Conservation (phyloP, 2,888 invertebrate genomes). For the Stegana nigrithorax region DNA sequence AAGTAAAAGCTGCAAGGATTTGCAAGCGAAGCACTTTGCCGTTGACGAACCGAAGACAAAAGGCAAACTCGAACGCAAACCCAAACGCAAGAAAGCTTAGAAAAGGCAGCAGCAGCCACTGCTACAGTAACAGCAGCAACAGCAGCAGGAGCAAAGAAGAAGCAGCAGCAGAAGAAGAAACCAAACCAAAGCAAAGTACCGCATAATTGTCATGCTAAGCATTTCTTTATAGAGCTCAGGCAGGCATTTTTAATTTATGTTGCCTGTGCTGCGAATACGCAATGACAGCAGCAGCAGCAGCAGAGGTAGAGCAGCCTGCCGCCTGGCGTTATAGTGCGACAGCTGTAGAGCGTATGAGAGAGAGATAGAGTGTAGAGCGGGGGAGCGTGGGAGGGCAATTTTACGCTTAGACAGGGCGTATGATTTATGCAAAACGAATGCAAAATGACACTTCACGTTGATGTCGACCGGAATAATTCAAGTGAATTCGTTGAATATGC, state of each 20-base stretch:
- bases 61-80: neutral
- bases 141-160: neutral
- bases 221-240: neutral
- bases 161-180: neutral
- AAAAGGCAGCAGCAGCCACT: neutral
- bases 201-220: conserved; percentile 2
- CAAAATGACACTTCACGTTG: conserved; percentile 5
- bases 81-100: neutral
- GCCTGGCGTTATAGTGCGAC: conserved; percentile 23
- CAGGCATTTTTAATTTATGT: no score
- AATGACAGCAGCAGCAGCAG: neutral
- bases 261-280: no score
- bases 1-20: neutral
- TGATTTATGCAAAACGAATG: conserved; percentile 50
- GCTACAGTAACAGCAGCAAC: neutral
- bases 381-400: no score
- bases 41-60: neutral
- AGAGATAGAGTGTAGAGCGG: no score
- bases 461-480: neutral
- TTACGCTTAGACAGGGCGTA: conserved; percentile 38
- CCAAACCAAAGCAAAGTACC: neutral
- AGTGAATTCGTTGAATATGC: neutral
- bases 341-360: no score
- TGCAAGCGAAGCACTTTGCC: neutral
- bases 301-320: neutral